phyloP scores from a whole-genome alignment of 2,113 vertebrate genomes.

The Tachysurus vachellii region DNA sequence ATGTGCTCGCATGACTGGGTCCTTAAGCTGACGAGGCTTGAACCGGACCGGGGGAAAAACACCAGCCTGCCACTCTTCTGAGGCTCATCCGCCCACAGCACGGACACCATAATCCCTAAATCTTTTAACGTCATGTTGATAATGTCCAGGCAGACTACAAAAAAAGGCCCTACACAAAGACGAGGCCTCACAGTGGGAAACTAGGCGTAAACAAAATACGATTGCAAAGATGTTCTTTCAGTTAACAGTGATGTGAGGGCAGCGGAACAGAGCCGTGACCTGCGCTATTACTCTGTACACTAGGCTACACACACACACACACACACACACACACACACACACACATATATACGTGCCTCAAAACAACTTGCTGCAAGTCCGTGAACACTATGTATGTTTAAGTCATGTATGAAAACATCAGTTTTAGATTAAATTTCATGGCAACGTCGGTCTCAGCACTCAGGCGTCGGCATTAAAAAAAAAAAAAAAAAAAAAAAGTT shows the following conservation, averaged over 20 bases:
- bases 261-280: not conserved
- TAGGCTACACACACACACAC: too few relatives aligned
- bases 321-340: too few relatives aligned
- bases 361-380: not conserved
- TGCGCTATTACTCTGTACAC: not conserved
- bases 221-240: not conserved
- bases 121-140: slow-evolving; percentile 54
- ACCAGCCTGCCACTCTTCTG: not conserved
- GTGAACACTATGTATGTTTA: too few relatives aligned
- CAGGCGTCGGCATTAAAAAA: not conserved
- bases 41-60: not conserved
- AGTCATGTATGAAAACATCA: not conserved
- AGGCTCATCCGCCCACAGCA: slow-evolving; percentile 4
- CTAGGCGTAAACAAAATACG: not conserved
- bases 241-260: not conserved
- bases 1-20: not conserved
- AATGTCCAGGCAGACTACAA: slow-evolving; percentile 33
- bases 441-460: not conserved
- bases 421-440: not conserved
- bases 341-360: too few relatives aligned
- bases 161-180: not conserved
- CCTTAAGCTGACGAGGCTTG: not conserved
- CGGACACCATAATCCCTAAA: slow-evolving; percentile 53
- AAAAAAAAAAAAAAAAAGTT: not conserved
- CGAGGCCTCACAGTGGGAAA: not conserved